These are phyloP conservation scores for Solenodon paradoxus DNA, from an alignment of 2,113 vertebrate species.

Conservation along the genomic window DNA sequence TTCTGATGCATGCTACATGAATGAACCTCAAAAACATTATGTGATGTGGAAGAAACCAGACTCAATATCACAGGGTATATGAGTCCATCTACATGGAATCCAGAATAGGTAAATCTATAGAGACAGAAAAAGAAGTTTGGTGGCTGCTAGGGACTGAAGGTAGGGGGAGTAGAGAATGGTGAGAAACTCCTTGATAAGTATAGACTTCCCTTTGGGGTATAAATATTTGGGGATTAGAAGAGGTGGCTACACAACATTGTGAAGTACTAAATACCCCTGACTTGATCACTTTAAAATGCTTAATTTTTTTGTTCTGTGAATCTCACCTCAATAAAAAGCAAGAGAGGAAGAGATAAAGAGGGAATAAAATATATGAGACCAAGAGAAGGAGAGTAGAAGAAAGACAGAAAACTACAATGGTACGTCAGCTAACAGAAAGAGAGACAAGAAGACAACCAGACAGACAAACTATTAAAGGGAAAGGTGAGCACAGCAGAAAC, in stretches of 20 bases:
- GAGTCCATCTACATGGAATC: background rate
- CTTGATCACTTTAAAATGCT: background rate
- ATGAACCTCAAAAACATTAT: background rate
- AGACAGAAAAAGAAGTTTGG: background rate
- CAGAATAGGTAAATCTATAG: background rate
- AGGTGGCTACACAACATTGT: background rate
- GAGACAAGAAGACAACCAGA: background rate
- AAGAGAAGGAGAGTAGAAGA: background rate
- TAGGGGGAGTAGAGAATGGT: background rate
- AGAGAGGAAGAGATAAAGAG: background rate
- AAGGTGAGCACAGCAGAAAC: background rate
- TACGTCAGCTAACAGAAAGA: background rate
- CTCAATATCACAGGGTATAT: background rate
- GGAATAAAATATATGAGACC: background rate
- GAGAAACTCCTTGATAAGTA: background rate
- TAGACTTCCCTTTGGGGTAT: background rate
- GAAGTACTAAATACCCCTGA: background rate
- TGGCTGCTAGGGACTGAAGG: background rate
- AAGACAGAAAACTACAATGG: background rate
- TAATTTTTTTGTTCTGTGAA: background rate
- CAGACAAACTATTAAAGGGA: background rate
- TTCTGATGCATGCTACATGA: background rate
- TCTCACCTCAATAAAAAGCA: background rate
- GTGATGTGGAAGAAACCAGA: background rate
- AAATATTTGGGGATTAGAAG: background rate